Evolutionary conservation across 1,140 invertebrate genomes (phyloP), one percentile per base, ranked within the genome.

Genomic region (Atopsyche davidsoni): DNA sequence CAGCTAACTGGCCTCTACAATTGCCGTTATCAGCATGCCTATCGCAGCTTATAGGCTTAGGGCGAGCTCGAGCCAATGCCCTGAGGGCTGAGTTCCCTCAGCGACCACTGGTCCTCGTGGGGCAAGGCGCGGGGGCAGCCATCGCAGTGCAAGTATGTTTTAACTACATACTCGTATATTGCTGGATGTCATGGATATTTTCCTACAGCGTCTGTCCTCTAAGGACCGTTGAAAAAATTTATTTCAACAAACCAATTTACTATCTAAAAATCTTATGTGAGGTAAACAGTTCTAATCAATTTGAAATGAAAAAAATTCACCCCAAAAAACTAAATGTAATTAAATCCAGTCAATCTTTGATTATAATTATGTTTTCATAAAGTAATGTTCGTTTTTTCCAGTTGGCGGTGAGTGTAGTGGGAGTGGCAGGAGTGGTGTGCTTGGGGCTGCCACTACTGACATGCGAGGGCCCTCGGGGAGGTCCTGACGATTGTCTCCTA

Each of bases 101-200:
- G 14, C 25, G 53, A 28, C 52, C 52, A 2, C 36, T 58, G 1
- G 49, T 58, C 1, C 41, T 58, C 3, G 53, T 58, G 35, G 57
- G 57, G 23, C 53, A 55, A 18, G 57, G 57, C 10, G 48, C 57
- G 4, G 57, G 57, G 2, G 57, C 57, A 23, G 44, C 53, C 4
- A 55, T 58, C 18, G 57, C 57, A 14, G 41, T 48, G 17, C 57
- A 58, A 45, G 57, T 58, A 45, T 32, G n/a, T n/a, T n/a, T n/a
- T n/a, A n/a, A n/a, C n/a, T n/a, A n/a, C n/a, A n/a, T n/a, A n/a
- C n/a, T n/a, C n/a, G n/a, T n/a, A n/a, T n/a, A n/a, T n/a, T n/a
- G n/a, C n/a, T n/a, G n/a, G n/a, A n/a, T n/a, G n/a, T n/a, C n/a
- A n/a, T n/a, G n/a, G n/a, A n/a, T n/a, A n/a, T n/a, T n/a, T n/a